Evolutionary conservation across 2,797 vertebrate species (phyloP).

Genomic region (Telmatherina bonti): DNA sequence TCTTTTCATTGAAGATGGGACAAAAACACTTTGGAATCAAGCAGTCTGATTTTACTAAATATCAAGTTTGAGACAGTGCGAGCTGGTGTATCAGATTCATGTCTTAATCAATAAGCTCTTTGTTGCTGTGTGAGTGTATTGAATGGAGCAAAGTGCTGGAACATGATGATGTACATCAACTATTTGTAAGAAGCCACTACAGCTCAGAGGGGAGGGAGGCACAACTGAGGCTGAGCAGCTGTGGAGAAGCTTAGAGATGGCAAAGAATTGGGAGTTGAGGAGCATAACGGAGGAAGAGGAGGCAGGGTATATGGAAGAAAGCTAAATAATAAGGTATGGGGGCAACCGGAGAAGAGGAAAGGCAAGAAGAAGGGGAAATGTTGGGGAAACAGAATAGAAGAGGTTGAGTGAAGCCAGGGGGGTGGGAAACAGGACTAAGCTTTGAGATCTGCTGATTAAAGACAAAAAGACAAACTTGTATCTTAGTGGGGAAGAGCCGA

Average conservation of each 20-base stretch:
- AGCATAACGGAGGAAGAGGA: not conserved
- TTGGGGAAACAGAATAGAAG: conserved; percentile 35
- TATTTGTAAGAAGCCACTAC: conserved; percentile 52
- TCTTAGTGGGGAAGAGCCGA: conserved; percentile 44
- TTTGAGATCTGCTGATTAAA: conserved; percentile 73
- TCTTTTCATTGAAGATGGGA: not conserved
- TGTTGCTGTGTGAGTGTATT: conserved; percentile 63
- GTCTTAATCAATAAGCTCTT: conserved; percentile 72
- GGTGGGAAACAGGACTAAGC: conserved; percentile 49
- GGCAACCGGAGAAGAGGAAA: conserved; percentile 21
- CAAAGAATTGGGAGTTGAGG: not conserved
- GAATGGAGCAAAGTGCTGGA: conserved; percentile 65
- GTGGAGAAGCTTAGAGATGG: not conserved
- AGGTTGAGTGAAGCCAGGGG: conserved; percentile 51
- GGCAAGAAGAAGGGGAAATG: conserved; percentile 17
- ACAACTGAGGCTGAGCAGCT: conserved; percentile 7
- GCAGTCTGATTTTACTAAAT: conserved; percentile 41
- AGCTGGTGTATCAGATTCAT: conserved; percentile 61
- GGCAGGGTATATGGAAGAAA: conserved; percentile 11
- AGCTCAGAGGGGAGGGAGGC: conserved; percentile 30
- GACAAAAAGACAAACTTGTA: conserved; percentile 63
- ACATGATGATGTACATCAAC: conserved; percentile 69
- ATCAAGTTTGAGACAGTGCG: conserved; percentile 26
- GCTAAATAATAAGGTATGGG: conserved; percentile 18
- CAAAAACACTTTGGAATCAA: conserved; percentile 15